Evolutionary conservation across 2,888 invertebrate species (phyloP), one percentile per base, ranked within the genome.

Genomic region (Stictocephala bisonia): DNA sequence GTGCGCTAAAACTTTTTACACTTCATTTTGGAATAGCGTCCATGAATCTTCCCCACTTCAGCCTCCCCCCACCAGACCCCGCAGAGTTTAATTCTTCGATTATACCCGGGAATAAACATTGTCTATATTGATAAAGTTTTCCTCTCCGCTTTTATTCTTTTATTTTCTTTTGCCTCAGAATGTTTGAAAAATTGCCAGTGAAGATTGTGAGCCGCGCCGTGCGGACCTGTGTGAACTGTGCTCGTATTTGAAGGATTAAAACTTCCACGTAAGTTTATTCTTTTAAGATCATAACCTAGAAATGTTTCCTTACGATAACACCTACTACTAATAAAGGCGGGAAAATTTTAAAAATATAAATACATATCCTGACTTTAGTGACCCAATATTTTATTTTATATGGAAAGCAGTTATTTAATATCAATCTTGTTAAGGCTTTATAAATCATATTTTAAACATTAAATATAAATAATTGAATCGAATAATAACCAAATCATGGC

Each of bases 1-100:
- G 73, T 73, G 73, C 73, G 73, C 73, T 70, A 73, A 73, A 73
- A 73, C 70, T 73, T 73, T 73, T 73, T 73, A 73, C 73, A 73
- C 73, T 73, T 70, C 64, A 73, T 73, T 73, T 73, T 70, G 29
- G 56, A 68, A 41, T 58, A 29, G 48, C 48, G 56, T 41, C 70
- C 58, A 56, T 15, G 48, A n/a, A 24, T 41, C 56, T 29, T 13
- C 22, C 58, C 53, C 51, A 24, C n/a, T 40, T 58, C 44, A 13
- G 4, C 44, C 27, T 27, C 56, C 4, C 6, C 35, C 56, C 15
- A 26, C 56, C 20, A 26, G 7, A 11, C 15, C 3, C 22, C 18
- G 18, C 26, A 7, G 35, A 20, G 35, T 71, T 64, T 69, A 51
- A 69, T 60, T 69, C 73, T 60, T 73, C 69, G 48, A 50, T 60